phyloP scores from a whole-genome alignment of 2,113 vertebrate genomes.

The Gymnorhina tibicen region DNA sequence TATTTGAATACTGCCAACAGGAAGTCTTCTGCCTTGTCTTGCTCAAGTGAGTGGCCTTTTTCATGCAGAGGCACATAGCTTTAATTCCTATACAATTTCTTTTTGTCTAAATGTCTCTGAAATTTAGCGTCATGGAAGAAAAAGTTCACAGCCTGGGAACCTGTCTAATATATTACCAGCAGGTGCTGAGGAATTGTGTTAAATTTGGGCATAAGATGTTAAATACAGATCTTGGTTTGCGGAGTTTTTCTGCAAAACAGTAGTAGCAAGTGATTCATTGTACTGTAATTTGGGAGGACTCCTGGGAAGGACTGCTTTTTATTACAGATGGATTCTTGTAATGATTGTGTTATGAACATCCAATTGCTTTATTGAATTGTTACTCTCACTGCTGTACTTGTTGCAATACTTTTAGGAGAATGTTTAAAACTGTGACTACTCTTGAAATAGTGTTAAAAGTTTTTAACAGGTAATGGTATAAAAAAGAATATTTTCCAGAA shows the following conservation, averaged over 20 bases:
- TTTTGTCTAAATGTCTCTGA: background rate
- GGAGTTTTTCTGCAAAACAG: background rate
- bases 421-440: background rate
- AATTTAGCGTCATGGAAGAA: background rate
- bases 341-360: background rate
- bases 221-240: background rate
- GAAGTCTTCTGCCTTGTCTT: background rate
- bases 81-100: background rate
- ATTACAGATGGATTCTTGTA: background rate
- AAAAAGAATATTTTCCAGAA: background rate
- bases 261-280: background rate
- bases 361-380: background rate
- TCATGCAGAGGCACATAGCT: background rate
- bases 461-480: background rate
- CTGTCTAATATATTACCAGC: background rate
- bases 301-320: background rate
- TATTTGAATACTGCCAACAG: background rate
- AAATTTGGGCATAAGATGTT: background rate
- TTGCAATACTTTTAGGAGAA: background rate
- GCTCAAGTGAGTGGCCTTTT: background rate
- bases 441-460: background rate
- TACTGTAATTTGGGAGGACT: background rate
- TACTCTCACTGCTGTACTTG: background rate
- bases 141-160: background rate
- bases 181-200: background rate